A percentile compares a stretch with the other conserved stretches of the same genome.
phyloP scores from a whole-genome alignment of 1,140 invertebrate species.

The Brachionus calyciflorus region DNA sequence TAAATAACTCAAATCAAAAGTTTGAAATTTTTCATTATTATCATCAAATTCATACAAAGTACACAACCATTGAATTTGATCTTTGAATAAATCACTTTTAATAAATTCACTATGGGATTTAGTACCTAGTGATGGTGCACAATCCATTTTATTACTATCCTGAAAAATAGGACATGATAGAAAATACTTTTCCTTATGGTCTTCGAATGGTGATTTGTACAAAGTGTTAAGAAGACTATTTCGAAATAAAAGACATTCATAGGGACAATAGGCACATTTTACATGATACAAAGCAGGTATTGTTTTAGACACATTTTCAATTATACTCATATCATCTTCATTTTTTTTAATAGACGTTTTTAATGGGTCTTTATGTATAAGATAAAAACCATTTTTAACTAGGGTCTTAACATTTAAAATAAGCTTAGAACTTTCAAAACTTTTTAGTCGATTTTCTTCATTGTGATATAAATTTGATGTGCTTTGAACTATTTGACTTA shows the following conservation, averaged over 20 bases:
- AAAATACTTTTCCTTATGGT: slow-evolving; percentile 20
- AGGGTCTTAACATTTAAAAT: not conserved
- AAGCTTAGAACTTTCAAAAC: slow-evolving; percentile 9
- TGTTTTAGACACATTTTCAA: not conserved
- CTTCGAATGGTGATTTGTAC: slow-evolving; percentile 36
- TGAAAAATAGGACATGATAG: slow-evolving; percentile 12
- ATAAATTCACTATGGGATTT: not conserved
- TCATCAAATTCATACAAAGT: slow-evolving; percentile 5
- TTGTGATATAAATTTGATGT: not conserved
- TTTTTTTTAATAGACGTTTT: not conserved
- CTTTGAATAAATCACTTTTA: not conserved
- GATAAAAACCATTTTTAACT: slow-evolving; percentile 1
- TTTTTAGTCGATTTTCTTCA: slow-evolving; percentile 13
- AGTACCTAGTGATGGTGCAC: not conserved
- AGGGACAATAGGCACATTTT: slow-evolving; percentile 27
- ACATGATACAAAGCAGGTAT: slow-evolving; percentile 4
- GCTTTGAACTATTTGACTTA: no score
- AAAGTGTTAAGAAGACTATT: slow-evolving; percentile 33
- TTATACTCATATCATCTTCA: not conserved
- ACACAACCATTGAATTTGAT: not conserved
- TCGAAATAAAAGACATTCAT: slow-evolving; percentile 24
- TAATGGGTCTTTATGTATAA: not conserved
- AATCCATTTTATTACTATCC: not conserved
- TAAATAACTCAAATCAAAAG: not conserved
- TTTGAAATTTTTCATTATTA: not conserved